Evolutionary conservation across 2,888 invertebrate species (phyloP).

Genomic region (Cheilosia pagana): DNA sequence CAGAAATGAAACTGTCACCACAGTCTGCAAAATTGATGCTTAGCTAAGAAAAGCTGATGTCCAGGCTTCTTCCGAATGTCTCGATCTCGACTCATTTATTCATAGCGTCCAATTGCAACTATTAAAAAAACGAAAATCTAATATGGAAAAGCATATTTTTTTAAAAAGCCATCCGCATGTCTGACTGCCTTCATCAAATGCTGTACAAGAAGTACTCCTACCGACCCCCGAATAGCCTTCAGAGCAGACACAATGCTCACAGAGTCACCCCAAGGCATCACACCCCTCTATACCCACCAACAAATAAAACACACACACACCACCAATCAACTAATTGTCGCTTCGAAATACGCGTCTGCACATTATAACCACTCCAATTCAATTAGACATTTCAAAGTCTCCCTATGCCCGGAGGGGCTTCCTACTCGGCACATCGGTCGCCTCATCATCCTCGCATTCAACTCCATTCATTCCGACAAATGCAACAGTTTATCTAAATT

Average conservation of each 20-base stretch:
- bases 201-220: neutral
- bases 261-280: neutral
- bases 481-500: slow-evolving; percentile 75
- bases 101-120: too few relatives aligned
- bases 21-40: too few relatives aligned
- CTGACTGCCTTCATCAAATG: neutral
- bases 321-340: slow-evolving; percentile 70
- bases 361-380: slow-evolving; percentile 72
- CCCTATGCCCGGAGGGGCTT: slow-evolving; percentile 48
- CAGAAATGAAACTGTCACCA: too few relatives aligned
- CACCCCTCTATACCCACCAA: neutral
- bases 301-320: neutral
- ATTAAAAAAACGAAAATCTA: too few relatives aligned
- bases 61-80: too few relatives aligned
- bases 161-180: too few relatives aligned
- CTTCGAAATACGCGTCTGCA: slow-evolving; percentile 52
- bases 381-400: slow-evolving; percentile 71
- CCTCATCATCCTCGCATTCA: slow-evolving; percentile 22
- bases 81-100: too few relatives aligned
- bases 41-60: too few relatives aligned
- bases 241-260: neutral
- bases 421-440: slow-evolving; percentile 11
- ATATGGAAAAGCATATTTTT: too few relatives aligned
- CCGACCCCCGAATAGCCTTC: neutral
- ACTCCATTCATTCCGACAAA: slow-evolving; percentile 67